Evolutionary conservation across 2,888 invertebrate genomes (phyloP).

Genomic region (Nomada ruficornis): DNA sequence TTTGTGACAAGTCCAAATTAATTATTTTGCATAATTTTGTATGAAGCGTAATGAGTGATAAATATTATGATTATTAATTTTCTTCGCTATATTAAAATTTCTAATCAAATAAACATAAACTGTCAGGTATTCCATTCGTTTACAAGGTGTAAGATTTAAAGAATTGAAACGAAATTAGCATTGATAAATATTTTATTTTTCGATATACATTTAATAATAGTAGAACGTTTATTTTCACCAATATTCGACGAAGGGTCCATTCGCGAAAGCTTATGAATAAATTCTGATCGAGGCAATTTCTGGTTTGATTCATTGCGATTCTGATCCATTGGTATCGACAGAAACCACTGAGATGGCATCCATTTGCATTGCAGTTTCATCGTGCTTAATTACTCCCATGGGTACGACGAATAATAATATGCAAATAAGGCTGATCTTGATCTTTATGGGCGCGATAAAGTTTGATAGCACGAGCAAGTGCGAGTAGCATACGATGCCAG

Average conservation of each 20-base stretch:
- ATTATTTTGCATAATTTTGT: no score
- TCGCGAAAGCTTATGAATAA: slow-evolving; percentile 11
- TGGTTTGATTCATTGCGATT: slow-evolving; percentile 41
- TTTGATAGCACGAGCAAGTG: slow-evolving; percentile 39
- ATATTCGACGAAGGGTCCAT: not conserved
- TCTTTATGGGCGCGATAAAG: slow-evolving; percentile 54
- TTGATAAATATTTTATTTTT: no score
- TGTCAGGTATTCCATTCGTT: no score
- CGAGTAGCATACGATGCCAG: slow-evolving; percentile 4
- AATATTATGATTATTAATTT: no score
- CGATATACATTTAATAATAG: not conserved
- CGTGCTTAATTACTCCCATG: slow-evolving; percentile 49
- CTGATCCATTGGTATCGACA: slow-evolving; percentile 43
- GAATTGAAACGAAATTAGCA: no score
- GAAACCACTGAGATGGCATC: slow-evolving; percentile 37
- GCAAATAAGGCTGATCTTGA: slow-evolving; percentile 53
- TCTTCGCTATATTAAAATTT: no score
- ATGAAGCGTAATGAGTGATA: no score
- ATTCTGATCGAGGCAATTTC: slow-evolving; percentile 33
- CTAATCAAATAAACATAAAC: no score
- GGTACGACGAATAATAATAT: slow-evolving; percentile 54
- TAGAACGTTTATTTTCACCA: not conserved
- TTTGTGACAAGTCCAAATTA: no score
- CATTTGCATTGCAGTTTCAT: slow-evolving; percentile 41
- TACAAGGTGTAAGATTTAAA: no score